Evolutionary conservation across 1,140 invertebrate genomes (phyloP), one percentile per base, ranked within the genome.

Genomic region (Scaptomyza hsui): DNA sequence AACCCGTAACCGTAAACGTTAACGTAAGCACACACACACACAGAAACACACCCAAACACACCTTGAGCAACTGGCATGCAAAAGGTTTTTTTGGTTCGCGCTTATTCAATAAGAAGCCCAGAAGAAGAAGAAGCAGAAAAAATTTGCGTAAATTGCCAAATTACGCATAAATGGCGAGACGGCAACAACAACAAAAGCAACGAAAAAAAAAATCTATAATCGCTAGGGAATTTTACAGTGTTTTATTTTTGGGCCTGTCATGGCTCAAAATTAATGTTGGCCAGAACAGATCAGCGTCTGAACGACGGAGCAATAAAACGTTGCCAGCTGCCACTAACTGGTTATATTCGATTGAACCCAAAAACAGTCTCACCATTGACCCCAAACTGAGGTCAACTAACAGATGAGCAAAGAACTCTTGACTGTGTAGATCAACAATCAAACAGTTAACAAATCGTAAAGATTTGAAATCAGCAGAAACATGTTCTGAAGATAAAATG

Each of bases 121-220:
- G 48, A 56, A 62, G n/a, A n/a, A 3, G 49, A 67, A 86, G 86
- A 86, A 55, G 48, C 41, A 62, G 5, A 29, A 2, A 55, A 72
- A 80, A 85, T 85, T 85, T 74, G 81, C 70, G 80, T 69, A 86
- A 86, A 86, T 75, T 86, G 76, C 60, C 81, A 77, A 86, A 86
- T 80, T 76, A 80, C 69, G 69, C 81, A 80, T 80, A 86, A 80
- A 86, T 49, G 72, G 57, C 69, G 41, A 64, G 55, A 78, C 73
- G 55, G 37, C 45, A 61, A 70, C 39, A 62, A 15, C 53, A 59
- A 19, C 4, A 5, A 26, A 0, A 26, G 6, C 5, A 26, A 4
- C 24, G 3, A n/a, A n/a, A n/a, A n/a, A n/a, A n/a, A n/a, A n/a
- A n/a, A n/a, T n/a, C n/a, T n/a, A n/a, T n/a, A n/a, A n/a, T 72